Evolutionary conservation across 2,113 vertebrate genomes (phyloP).

Genomic region (Paraplagusia blochii): DNA sequence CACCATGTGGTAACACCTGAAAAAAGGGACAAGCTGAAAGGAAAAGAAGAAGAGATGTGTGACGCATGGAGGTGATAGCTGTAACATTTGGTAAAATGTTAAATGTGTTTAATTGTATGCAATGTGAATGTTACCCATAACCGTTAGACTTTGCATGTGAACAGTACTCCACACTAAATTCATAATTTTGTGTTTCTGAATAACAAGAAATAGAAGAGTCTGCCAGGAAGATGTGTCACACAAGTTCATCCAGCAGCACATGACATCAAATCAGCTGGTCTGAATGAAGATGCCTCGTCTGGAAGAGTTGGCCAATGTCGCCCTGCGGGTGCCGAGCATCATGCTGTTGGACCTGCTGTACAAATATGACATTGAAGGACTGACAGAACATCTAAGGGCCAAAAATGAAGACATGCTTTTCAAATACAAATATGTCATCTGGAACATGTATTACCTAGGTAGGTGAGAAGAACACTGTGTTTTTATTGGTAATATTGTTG

Average conservation of each 20-base stretch:
- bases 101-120: too few relatives aligned
- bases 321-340: constrained; percentile 80
- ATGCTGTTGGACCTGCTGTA: constrained; percentile 81
- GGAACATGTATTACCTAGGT: constrained; percentile 81
- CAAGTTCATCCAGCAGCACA: constrained; percentile 32
- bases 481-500: too few relatives aligned
- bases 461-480: constrained; percentile 11
- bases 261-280: constrained; percentile 35
- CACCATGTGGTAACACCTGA: too few relatives aligned
- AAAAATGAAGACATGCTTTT: constrained; percentile 77
- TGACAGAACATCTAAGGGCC: constrained; percentile 75
- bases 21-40: too few relatives aligned
- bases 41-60: too few relatives aligned
- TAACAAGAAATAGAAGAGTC: constrained; percentile 40
- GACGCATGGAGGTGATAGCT: too few relatives aligned
- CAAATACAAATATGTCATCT: constrained; percentile 78
- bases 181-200: constrained; percentile 28
- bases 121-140: too few relatives aligned
- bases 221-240: neutral
- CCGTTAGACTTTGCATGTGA: too few relatives aligned
- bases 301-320: constrained; percentile 80
- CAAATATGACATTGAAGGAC: constrained; percentile 79
- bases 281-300: constrained; percentile 71
- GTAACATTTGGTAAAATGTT: too few relatives aligned
- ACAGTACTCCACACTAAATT: neutral